These are phyloP conservation scores for Lasius fuliginosus DNA, from an alignment of 2,888 invertebrate species.

Conservation along the genomic window DNA sequence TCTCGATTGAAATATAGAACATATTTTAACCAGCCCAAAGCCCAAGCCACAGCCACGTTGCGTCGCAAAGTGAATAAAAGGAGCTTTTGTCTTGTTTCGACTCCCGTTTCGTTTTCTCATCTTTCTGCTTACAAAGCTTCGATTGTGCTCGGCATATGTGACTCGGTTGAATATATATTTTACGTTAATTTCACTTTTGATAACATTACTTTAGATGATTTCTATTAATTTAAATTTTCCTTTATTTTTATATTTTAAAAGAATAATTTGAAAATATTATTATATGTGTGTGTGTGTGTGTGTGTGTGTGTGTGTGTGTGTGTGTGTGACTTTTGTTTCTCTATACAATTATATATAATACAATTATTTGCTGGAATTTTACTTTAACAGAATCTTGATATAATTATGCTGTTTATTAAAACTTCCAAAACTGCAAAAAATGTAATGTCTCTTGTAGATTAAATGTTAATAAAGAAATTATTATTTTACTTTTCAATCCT, in stretches of 20 bases:
- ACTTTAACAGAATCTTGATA: background rate
- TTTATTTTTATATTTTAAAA: background rate
- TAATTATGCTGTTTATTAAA: background rate
- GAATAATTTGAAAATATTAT: background rate
- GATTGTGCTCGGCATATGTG: constrained; percentile 27
- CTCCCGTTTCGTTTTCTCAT: constrained; percentile 10
- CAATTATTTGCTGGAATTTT: background rate
- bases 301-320: no score
- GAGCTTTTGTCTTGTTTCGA: constrained; percentile 33
- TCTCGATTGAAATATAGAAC: constrained; percentile 17
- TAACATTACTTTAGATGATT: constrained; percentile 10
- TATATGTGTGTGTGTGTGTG: no score
- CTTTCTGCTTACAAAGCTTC: constrained; percentile 28
- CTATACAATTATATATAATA: background rate
- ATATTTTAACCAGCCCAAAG: background rate
- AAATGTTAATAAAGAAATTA: background rate
- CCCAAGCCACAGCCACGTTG: background rate
- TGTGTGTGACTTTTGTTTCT: no score
- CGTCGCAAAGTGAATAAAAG: constrained; percentile 37
- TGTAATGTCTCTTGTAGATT: background rate
- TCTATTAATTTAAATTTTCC: background rate
- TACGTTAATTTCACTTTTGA: constrained; percentile 9
- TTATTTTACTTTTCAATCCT: background rate
- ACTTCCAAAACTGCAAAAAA: background rate
- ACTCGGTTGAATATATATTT: background rate